Evolutionary conservation across 2,113 vertebrate genomes (phyloP).

Genomic region (Anolis carolinensis): DNA sequence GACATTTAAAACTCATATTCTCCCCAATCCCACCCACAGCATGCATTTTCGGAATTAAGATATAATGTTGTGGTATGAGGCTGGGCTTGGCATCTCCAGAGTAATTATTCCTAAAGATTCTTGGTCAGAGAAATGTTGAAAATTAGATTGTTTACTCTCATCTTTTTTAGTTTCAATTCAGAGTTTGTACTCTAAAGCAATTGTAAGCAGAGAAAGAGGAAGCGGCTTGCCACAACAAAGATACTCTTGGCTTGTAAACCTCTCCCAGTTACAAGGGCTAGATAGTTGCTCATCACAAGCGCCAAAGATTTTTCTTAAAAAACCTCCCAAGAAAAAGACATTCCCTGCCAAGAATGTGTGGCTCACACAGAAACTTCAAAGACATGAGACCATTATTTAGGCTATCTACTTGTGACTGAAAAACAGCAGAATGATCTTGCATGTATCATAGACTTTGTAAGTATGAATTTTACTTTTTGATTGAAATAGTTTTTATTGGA

Average conservation of each 20-base stretch:
- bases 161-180: slow-evolving; percentile 30
- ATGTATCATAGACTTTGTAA: neutral
- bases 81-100: slow-evolving; percentile 47
- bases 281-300: slow-evolving; percentile 51
- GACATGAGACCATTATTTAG: neutral
- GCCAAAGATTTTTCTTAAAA: neutral
- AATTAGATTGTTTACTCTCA: slow-evolving; percentile 29
- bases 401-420: neutral
- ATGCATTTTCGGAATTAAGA: slow-evolving; percentile 46
- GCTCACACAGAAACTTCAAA: slow-evolving; percentile 30
- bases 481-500: neutral
- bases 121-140: slow-evolving; percentile 35
- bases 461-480: neutral
- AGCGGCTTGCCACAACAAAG: slow-evolving; percentile 50
- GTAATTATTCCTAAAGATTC: slow-evolving; percentile 36
- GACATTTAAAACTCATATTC: no score
- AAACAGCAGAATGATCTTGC: neutral
- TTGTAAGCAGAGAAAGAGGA: slow-evolving; percentile 35
- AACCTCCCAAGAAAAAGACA: slow-evolving; percentile 23
- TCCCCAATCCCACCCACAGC: no score
- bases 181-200: slow-evolving; percentile 45
- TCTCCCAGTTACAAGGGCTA: slow-evolving; percentile 50
- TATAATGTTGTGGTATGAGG: slow-evolving; percentile 45
- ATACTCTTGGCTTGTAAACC: slow-evolving; percentile 30
- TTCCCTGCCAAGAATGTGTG: slow-evolving; percentile 22